These are phyloP conservation scores for Clytia hemisphaerica DNA, from an alignment of 30 jellyfish, hydroid and myxozoan genomes.

Conservation along the genomic window DNA sequence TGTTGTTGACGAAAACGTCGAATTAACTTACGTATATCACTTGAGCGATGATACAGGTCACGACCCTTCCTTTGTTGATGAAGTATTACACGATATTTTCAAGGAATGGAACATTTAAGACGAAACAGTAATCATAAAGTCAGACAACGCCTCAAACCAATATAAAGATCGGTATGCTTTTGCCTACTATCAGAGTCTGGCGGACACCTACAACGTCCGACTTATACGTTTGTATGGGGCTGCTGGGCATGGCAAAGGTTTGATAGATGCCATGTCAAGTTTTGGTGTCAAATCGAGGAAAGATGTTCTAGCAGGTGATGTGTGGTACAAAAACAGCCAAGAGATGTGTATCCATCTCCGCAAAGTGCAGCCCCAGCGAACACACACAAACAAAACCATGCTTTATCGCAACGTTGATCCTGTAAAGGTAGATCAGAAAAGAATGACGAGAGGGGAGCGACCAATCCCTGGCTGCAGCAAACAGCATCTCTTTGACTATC, in stretches of 20 bases:
- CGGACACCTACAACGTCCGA: not conserved
- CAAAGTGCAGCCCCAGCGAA: conserved; percentile 17
- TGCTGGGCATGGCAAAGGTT: no score
- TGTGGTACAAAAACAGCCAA: conserved; percentile 19
- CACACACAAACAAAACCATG: not conserved
- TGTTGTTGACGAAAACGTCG: not conserved
- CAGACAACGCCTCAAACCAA: conserved; percentile 9
- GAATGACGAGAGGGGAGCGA: conserved; percentile 7
- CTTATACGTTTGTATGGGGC: no score
- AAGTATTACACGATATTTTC: conserved; percentile 15
- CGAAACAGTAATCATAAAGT: conserved; percentile 3
- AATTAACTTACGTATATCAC: not conserved
- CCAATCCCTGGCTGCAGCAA: not conserved
- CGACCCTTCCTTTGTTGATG: conserved; percentile 22
- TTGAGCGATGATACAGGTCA: conserved; percentile 21
- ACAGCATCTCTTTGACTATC: not conserved
- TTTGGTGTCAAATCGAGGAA: not conserved
- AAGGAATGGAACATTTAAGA: conserved; percentile 2
- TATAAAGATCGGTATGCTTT: not conserved
- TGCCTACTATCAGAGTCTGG: not conserved
- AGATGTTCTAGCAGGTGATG: not conserved
- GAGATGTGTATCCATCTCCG: not conserved
- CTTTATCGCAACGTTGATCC: conserved; percentile 13
- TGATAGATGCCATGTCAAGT: not conserved
- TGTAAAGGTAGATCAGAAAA: not conserved